A percentile compares a stretch with the other conserved stretches of the same genome.
phyloP scores from a whole-genome alignment of 2,797 vertebrate genomes.

The Scolopax bukidnonensis region DNA sequence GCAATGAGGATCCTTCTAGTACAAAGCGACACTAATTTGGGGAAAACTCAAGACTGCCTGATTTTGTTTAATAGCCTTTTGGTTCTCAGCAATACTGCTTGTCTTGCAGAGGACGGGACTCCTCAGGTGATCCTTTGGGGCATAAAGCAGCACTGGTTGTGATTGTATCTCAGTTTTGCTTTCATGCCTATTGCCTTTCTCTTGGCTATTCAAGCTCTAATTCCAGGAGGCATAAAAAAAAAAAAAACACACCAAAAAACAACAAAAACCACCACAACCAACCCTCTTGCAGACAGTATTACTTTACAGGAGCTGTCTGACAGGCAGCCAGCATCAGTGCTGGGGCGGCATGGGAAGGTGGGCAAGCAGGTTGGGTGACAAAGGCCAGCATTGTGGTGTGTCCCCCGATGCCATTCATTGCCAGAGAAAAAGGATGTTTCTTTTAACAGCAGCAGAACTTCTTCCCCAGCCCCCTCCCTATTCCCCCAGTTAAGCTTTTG shows the following conservation, averaged over 20 bases:
- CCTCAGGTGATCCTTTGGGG: neutral
- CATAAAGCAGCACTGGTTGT: neutral
- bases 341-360: neutral
- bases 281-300: neutral
- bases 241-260: neutral
- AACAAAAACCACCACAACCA: too few relatives aligned
- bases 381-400: neutral
- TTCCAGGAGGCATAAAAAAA: neutral
- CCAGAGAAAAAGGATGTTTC: neutral
- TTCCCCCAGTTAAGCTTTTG: neutral
- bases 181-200: constrained; percentile 5
- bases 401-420: neutral
- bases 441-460: neutral
- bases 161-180: neutral
- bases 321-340: neutral
- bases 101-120: neutral
- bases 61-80: neutral
- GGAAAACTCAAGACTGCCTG: neutral
- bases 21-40: neutral
- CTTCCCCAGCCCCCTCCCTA: neutral
- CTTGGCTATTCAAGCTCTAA: neutral
- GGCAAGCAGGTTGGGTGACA: neutral
- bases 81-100: neutral
- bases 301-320: constrained; percentile 24
- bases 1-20: neutral